Evolutionary conservation across 2,113 vertebrate genomes (phyloP).

Genomic region (Urocolius indicus): DNA sequence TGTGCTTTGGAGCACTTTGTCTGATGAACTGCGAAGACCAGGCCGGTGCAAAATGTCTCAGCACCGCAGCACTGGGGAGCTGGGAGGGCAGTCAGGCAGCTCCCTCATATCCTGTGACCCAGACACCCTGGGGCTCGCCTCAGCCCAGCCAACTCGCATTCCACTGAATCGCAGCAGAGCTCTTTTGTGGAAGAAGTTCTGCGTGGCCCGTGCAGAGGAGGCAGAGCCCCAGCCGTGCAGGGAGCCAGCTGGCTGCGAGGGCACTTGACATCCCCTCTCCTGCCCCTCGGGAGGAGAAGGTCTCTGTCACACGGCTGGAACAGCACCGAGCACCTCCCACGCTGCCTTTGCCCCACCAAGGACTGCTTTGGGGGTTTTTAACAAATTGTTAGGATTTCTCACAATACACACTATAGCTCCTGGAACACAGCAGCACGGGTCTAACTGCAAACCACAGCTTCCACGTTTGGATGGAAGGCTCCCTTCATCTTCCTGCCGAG

Average conservation of each 20-base stretch:
- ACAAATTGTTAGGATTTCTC: not conserved
- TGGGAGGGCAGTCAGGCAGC: not conserved
- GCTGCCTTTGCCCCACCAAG: not conserved
- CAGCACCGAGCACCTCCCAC: not conserved
- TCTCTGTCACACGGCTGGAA: not conserved
- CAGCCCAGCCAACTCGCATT: not conserved
- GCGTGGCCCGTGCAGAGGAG: accelerated
- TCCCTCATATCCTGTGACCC: not conserved
- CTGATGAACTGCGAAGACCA: not conserved
- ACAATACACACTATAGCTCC: not conserved
- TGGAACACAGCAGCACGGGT: not conserved
- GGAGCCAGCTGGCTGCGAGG: not conserved
- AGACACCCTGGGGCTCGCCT: not conserved
- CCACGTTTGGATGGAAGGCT: not conserved
- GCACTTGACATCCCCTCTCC: too few relatives aligned
- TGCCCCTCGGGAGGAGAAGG: not conserved
- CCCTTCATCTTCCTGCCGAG: not conserved
- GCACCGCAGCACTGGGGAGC: not conserved
- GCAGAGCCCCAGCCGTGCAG: not conserved
- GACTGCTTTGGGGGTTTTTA: not conserved
- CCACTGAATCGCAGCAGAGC: not conserved
- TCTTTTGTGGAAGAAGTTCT: not conserved
- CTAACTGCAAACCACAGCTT: not conserved
- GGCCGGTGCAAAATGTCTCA: not conserved
- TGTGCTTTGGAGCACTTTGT: not conserved